A percentile compares a stretch with the other conserved stretches of the same genome.
phyloP scores from a whole-genome alignment of 2,113 vertebrate genomes.

The Melanocharis versteri region DNA sequence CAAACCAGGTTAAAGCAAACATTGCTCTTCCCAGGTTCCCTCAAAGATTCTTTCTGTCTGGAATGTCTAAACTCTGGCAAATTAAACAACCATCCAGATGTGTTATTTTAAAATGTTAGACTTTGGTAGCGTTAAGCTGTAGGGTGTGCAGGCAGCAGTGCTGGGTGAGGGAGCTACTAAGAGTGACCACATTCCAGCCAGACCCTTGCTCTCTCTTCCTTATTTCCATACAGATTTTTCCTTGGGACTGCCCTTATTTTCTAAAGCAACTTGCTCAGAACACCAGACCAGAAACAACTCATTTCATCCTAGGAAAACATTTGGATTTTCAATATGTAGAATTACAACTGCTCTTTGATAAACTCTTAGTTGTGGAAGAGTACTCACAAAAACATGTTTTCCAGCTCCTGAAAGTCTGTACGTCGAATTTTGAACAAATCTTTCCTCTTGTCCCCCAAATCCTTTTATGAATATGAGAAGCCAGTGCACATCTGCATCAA shows the following conservation, averaged over 20 bases:
- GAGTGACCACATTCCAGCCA: not conserved
- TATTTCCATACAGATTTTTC: not conserved
- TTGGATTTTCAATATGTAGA: not conserved
- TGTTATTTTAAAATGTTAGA: constrained; percentile 13
- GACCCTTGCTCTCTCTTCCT: not conserved
- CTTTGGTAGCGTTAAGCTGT: not conserved
- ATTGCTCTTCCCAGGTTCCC: not conserved
- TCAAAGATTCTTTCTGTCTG: constrained; percentile 4
- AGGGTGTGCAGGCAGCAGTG: not conserved
- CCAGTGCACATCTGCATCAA: not conserved
- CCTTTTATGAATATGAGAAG: not conserved
- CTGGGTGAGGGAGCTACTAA: not conserved
- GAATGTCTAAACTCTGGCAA: not conserved
- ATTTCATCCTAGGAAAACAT: not conserved
- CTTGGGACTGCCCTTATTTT: not conserved
- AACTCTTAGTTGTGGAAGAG: not conserved
- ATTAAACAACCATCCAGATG: constrained; percentile 16
- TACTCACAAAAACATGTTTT: not conserved
- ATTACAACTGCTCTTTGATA: not conserved
- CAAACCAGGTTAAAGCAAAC: constrained; percentile 23
- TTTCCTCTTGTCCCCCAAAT: not conserved
- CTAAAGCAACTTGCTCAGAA: not conserved
- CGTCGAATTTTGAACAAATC: not conserved
- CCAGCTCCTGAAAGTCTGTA: not conserved
- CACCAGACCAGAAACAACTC: not conserved